Evolutionary conservation across 1,140 invertebrate genomes (phyloP).

Genomic region (Conopomorpha cramerella): DNA sequence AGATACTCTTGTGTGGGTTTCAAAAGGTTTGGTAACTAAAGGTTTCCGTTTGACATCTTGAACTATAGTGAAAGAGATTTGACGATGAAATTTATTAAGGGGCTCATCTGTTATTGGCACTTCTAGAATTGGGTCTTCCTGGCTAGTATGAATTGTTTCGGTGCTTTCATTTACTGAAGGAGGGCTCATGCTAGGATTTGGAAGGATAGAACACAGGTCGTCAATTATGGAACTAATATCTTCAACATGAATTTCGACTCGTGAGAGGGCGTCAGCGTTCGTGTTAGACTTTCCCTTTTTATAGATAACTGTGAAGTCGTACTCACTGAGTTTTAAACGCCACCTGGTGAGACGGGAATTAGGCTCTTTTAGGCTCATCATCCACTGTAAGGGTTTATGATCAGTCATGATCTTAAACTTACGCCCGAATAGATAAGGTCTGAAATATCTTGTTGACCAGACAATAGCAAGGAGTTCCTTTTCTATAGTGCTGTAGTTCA

Average conservation of each 20-base stretch:
- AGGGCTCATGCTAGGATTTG: no score
- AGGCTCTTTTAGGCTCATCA: constrained; percentile 46
- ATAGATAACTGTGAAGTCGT: constrained; percentile 19
- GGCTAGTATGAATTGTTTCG: constrained; percentile 6
- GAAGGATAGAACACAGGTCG: not conserved
- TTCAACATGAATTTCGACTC: constrained; percentile 1
- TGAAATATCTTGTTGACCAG: constrained; percentile 19
- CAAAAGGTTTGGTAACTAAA: constrained; percentile 7
- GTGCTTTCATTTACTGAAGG: no score
- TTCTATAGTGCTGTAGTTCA: constrained; percentile 13
- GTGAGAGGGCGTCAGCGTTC: constrained; percentile 17
- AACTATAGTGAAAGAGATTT: constrained; percentile 7
- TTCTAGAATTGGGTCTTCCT: constrained; percentile 9
- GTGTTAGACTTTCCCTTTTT: constrained; percentile 11
- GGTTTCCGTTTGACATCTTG: constrained; percentile 5
- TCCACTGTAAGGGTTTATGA: constrained; percentile 52
- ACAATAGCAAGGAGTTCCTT: constrained; percentile 25
- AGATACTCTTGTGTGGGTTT: constrained; percentile 4
- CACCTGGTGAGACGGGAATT: constrained; percentile 15
- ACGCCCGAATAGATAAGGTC: constrained; percentile 44
- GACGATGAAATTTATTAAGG: constrained; percentile 8
- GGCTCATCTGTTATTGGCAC: constrained; percentile 7
- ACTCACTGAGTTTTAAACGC: constrained; percentile 19
- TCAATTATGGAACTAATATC: not conserved
- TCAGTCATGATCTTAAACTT: constrained; percentile 58